Conservation (phyloP, 2,113 vertebrate species). For the Lophochroa leadbeateri region DNA sequence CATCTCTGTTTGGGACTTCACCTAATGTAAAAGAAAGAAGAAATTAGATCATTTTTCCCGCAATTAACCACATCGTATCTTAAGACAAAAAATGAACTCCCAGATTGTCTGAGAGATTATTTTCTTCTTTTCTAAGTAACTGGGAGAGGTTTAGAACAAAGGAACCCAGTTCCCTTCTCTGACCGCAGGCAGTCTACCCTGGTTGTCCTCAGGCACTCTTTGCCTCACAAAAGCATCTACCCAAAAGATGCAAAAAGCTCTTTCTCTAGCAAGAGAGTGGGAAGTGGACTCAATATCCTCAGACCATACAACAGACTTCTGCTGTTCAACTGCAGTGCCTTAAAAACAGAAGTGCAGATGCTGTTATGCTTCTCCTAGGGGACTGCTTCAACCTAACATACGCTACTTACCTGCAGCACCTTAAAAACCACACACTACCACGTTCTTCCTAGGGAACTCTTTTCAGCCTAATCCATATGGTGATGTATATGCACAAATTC, state of each 20-base stretch:
- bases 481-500: not conserved
- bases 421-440: not conserved
- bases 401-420: conserved; percentile 39
- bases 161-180: not conserved
- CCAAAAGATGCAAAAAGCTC: not conserved
- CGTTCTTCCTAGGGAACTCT: not conserved
- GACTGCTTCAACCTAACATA: not conserved
- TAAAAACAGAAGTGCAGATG: not conserved
- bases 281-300: not conserved
- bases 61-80: not conserved
- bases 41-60: not conserved
- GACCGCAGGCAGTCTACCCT: not conserved
- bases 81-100: not conserved
- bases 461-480: not conserved
- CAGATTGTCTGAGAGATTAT: not conserved
- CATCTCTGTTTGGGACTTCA: conserved; percentile 89
- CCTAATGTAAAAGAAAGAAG: conserved; percentile 71
- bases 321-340: not conserved
- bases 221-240: not conserved
- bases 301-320: not conserved
- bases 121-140: not conserved
- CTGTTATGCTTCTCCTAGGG: not conserved
- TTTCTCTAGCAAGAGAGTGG: not conserved
- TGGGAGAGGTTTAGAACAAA: not conserved
- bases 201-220: not conserved